Conservation (phyloP, 23 tunicate species). For the Phallusia fumigata region DNA sequence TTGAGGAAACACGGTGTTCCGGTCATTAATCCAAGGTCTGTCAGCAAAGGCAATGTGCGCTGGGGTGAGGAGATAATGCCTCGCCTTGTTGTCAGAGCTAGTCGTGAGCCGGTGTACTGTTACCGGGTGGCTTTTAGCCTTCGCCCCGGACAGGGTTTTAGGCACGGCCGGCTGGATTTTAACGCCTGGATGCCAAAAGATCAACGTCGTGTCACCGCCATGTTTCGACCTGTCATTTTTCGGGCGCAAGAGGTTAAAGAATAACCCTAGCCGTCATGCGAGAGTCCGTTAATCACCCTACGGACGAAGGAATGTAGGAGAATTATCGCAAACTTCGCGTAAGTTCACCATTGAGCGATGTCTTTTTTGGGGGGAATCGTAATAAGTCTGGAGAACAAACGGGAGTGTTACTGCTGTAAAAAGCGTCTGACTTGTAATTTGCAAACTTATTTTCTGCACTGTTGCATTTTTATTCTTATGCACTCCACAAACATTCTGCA, state of each 20-base stretch:
- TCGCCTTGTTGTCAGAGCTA: neutral
- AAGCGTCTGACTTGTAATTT: too few relatives aligned
- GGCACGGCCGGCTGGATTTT: slow-evolving; percentile 12
- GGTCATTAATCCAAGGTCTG: neutral
- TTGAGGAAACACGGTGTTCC: neutral
- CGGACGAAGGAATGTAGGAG: neutral
- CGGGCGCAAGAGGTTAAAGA: neutral
- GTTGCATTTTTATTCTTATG: too few relatives aligned
- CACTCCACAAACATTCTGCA: too few relatives aligned
- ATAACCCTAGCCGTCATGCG: neutral
- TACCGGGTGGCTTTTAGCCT: slow-evolving; percentile 7
- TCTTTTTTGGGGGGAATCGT: too few relatives aligned
- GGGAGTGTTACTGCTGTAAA: too few relatives aligned
- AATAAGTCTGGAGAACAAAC: too few relatives aligned
- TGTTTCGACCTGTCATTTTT: neutral
- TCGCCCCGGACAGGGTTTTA: slow-evolving; percentile 8
- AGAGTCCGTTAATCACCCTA: neutral
- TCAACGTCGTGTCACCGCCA: neutral
- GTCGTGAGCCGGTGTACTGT: slow-evolving; percentile 6
- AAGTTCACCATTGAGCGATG: too few relatives aligned
- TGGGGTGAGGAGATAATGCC: neutral
- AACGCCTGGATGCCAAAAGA: slow-evolving; percentile 14
- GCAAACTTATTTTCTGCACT: too few relatives aligned
- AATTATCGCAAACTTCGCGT: neutral
- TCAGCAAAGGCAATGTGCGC: too few relatives aligned